Base-by-base conservation (phyloP, 2,888 invertebrate genomes). In the Seira musarum region DNA sequence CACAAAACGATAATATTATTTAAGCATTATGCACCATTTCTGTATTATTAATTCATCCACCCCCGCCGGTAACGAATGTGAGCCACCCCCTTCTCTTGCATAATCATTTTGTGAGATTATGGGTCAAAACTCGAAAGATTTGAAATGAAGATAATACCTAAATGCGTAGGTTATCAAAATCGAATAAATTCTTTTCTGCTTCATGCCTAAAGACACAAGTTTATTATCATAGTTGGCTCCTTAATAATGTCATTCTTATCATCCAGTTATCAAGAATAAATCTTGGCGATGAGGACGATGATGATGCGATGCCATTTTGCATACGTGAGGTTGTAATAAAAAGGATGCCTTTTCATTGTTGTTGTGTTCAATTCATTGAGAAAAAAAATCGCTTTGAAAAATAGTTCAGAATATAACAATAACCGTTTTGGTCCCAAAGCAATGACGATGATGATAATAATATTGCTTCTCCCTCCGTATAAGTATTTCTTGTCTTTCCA, bases 321-420 rank as follows among this genome's bases (percentile, higher is more conserved):
- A 30, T 30, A 30, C 53, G 53, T 53, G 15, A 53, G 6, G 17
- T 53, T 53, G 53, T 53, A 53, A 30, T 30, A 30, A 30, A 30
- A 30, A 30, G 30, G 30, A 30, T 30, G 30, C 30, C 30, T 30
- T 30, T 30, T 30, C 30, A 30, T 30, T 30, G 30, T 30, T 30
- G 30, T 30, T 30, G 2, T 8, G 30, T 30, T 30, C 30, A 30
- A 5, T 30, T 30, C 30, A 30, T 30, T 30, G 53, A 17, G 53
- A 53, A 53, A 53, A 53, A 53, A 53, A 53, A 30, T 30, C 30
- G 15, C 53, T n/a, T 40, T 53, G 53, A 53, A 53, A 30, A 53
- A 53, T 53, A 17, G 53, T 53, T 53, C 53, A 53, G 53, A 53
- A 53, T n/a, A 53, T 53, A 53, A 53, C 53, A 53, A 53, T 53